Evolutionary conservation across 2,113 vertebrate species (phyloP), one percentile per base, ranked within the genome.

Genomic region (Eolophus roseicapilla): DNA sequence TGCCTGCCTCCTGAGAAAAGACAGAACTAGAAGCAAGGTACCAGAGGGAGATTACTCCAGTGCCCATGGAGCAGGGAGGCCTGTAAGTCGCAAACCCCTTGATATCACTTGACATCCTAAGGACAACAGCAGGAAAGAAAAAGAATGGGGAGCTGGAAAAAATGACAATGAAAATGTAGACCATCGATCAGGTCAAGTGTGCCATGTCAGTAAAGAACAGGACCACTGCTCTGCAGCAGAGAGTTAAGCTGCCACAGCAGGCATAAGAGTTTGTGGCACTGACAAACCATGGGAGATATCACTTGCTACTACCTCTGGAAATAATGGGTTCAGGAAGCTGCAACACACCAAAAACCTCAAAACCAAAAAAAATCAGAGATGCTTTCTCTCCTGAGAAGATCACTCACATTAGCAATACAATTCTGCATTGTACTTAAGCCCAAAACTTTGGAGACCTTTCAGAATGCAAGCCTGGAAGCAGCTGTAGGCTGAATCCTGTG

Each of bases 231-330:
- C 27, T 31, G n/a, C 1, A 6, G 29, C 65, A 63, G 20, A 83
- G 15, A 86, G 55, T 44, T 43, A 52, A 84, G 39, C 43, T 62
- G 33, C 24, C 53, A 63, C 29, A 71, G 35, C 53, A 90, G 50
- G 44, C 7, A 1, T 13, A 55, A 76, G 39, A 27, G n/a, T 8
- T 41, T 24, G 18, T 8, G 44, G 33, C 27, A 52, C 7, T 60
- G n/a, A 52, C n/a, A 81, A 47, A 62, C 10, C 27, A 6, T 0
- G 2, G 3, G 23, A 73, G 24, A 6, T 28, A 46, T 10, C 41
- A 23, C 37, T 49, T 24, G 1, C 5, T 57, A 11, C 50, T 27
- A 24, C 41, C 49, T 13, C 62, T 41, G 41, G 15, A 43, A 91
- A 52, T 1, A 39, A 17, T 0, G 23, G 27, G 55, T 68, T 60